These are phyloP conservation scores for Peromyscus attwateri DNA, from an alignment of 2,797 vertebrate species.

Conservation along the genomic window DNA sequence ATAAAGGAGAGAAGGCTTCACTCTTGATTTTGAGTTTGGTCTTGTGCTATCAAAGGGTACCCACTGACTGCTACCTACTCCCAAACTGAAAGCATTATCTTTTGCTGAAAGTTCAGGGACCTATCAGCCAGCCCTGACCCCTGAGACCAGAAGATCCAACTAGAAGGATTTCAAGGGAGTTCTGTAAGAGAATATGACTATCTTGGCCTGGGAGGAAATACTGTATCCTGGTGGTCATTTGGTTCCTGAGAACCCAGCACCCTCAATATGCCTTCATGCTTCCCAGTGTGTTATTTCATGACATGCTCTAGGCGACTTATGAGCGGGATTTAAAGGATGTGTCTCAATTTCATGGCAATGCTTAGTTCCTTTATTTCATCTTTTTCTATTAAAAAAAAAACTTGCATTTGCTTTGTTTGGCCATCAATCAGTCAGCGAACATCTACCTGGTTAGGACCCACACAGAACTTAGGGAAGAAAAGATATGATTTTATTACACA, in stretches of 20 bases:
- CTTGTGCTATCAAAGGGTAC: not conserved
- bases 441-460: constrained; percentile 21
- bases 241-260: constrained; percentile 32
- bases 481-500: constrained; percentile 57
- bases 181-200: not conserved
- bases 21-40: constrained; percentile 10
- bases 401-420: constrained; percentile 27
- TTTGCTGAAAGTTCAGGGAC: not conserved
- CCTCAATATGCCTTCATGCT: constrained; percentile 39
- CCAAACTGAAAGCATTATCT: not conserved
- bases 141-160: not conserved
- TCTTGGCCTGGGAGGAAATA: not conserved
- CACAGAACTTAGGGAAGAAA: constrained; percentile 31
- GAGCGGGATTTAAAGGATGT: constrained; percentile 48
- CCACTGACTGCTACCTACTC: not conserved
- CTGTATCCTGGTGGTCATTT: constrained; percentile 29
- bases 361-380: constrained; percentile 49
- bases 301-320: constrained; percentile 36
- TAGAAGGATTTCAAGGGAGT: constrained; percentile 19
- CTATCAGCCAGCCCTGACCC: not conserved
- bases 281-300: constrained; percentile 53
- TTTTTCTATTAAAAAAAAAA: constrained; percentile 61
- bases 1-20: not conserved
- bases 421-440: constrained; percentile 31
- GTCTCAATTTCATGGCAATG: constrained; percentile 47